Conservation (phyloP, 2,797 vertebrate species). For the Peromyscus aztecus region DNA sequence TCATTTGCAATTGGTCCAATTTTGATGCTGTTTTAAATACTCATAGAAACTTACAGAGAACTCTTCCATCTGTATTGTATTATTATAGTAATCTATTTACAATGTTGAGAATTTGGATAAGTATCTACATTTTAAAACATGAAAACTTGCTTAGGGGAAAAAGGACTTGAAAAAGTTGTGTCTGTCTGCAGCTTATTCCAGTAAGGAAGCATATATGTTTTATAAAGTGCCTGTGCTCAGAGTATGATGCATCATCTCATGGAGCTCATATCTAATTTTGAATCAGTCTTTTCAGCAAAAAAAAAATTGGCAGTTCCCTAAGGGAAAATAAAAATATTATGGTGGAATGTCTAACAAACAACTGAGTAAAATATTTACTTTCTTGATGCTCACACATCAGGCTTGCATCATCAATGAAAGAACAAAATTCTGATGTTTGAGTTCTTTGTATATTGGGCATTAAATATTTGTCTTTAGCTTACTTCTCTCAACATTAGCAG, state of each 20-base stretch:
- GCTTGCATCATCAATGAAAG: not conserved
- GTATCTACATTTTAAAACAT: not conserved
- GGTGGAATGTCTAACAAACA: conserved; percentile 7
- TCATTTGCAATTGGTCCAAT: not conserved
- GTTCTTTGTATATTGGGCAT: not conserved
- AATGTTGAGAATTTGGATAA: not conserved
- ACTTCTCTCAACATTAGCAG: not conserved
- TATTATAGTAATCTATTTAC: not conserved
- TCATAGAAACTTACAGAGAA: not conserved
- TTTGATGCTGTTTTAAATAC: not conserved
- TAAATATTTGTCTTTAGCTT: conserved; percentile 45
- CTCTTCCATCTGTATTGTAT: not conserved
- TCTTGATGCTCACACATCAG: not conserved
- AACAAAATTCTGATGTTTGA: conserved; percentile 18
- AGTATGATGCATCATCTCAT: not conserved
- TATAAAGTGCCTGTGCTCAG: not conserved
- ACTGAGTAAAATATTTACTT: not conserved
- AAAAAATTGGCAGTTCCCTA: conserved; percentile 18
- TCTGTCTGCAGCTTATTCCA: not conserved
- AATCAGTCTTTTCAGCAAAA: not conserved
- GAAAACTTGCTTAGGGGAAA: not conserved
- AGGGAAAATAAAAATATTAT: conserved; percentile 56
- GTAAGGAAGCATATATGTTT: not conserved
- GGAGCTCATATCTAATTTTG: conserved; percentile 9
- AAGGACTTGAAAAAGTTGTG: not conserved